These are phyloP conservation scores for Holacanthus passer DNA, from an alignment of 2,113 vertebrate genomes.

Conservation along the genomic window DNA sequence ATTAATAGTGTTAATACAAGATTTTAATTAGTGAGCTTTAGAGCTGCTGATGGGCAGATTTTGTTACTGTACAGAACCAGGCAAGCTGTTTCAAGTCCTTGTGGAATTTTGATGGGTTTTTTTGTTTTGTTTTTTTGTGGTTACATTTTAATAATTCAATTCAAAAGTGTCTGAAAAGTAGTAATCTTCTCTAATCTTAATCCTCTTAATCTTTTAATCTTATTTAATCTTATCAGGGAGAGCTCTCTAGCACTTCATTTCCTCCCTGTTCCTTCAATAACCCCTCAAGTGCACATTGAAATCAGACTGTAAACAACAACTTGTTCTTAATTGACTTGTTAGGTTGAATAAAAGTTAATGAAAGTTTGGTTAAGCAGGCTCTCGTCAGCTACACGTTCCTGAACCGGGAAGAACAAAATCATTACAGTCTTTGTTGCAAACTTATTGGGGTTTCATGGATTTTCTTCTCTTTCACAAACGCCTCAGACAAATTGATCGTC, in stretches of 20 bases:
- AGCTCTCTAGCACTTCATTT: background rate
- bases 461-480: background rate
- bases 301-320: conserved; percentile 23
- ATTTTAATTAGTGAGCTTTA: background rate
- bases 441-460: background rate
- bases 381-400: background rate
- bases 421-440: background rate
- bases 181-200: conserved; percentile 13
- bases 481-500: background rate
- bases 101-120: background rate
- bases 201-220: conserved; percentile 26
- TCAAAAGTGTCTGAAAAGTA: conserved; percentile 2
- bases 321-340: conserved; percentile 20
- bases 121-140: background rate
- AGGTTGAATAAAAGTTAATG: conserved; percentile 14
- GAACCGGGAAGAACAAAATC: background rate
- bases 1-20: no score
- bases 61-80: background rate
- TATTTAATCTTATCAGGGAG: background rate
- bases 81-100: fast-evolving
- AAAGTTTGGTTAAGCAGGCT: background rate
- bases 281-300: background rate
- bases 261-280: background rate
- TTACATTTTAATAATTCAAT: conserved; percentile 5
- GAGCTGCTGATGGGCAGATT: background rate